Conservation (phyloP, 2,797 vertebrate species). For the Morelia viridis region DNA sequence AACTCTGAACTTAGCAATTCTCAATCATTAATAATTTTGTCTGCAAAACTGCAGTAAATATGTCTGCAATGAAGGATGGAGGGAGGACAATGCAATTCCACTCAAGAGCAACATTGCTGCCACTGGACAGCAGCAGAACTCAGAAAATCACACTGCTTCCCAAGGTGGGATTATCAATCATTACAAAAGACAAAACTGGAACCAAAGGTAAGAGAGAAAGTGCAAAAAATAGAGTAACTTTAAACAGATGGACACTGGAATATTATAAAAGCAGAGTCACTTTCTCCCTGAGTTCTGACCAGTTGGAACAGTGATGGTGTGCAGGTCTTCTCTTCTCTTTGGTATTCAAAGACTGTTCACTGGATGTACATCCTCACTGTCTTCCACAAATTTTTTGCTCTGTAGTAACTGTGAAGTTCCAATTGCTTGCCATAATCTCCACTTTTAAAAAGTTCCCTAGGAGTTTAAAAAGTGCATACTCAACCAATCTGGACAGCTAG, state of each 20-base stretch:
- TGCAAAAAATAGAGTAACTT: constrained; percentile 24
- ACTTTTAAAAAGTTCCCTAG: constrained; percentile 33
- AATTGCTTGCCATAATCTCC: constrained; percentile 33
- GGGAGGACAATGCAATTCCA: constrained; percentile 43
- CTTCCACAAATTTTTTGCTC: background rate
- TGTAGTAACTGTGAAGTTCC: constrained; percentile 3
- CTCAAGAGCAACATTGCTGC: constrained; percentile 43
- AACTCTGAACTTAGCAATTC: constrained; percentile 19
- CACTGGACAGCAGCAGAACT: constrained; percentile 54
- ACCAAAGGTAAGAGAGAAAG: constrained; percentile 35
- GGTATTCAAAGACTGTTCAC: background rate
- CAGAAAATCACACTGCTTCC: constrained; percentile 30
- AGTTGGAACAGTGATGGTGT: rapidly evolving
- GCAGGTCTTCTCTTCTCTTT: constrained; percentile 49
- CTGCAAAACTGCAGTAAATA: background rate
- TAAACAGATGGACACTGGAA: constrained; percentile 13
- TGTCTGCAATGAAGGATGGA: constrained; percentile 74
- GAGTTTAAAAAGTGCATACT: constrained; percentile 39
- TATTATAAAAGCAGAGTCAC: constrained; percentile 41
- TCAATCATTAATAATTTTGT: background rate
- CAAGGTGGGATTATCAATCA: background rate
- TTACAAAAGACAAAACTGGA: constrained; percentile 37
- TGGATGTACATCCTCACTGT: constrained; percentile 32
- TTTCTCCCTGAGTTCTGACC: background rate
- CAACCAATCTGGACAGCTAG: background rate